These are phyloP conservation scores for Synanthedon vespiformis DNA, from an alignment of 2,888 invertebrate species.

Conservation along the genomic window DNA sequence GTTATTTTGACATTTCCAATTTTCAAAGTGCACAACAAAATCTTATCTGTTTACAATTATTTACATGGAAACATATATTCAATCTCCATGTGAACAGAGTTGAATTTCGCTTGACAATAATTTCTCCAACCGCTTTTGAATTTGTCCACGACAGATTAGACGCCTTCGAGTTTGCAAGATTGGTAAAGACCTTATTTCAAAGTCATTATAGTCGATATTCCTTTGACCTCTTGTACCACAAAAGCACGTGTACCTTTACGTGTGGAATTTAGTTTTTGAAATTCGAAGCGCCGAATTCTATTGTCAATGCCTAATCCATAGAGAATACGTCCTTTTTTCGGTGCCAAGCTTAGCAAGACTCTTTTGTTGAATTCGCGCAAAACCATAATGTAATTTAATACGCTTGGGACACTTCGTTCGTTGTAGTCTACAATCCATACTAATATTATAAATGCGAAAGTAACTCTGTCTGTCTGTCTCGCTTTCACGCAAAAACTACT, in stretches of 20 bases:
- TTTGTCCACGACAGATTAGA: not conserved
- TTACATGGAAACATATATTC: too few relatives aligned
- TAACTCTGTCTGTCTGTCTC: too few relatives aligned
- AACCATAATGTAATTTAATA: constrained; percentile 15
- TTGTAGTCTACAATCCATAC: too few relatives aligned
- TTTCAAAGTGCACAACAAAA: too few relatives aligned
- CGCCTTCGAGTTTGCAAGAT: constrained; percentile 2
- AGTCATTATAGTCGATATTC: not conserved
- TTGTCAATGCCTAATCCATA: constrained; percentile 27
- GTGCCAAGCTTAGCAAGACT: constrained; percentile 4
- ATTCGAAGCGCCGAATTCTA: constrained; percentile 12
- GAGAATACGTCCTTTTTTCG: constrained; percentile 20
- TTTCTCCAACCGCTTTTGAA: not conserved
- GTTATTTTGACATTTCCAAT: too few relatives aligned
- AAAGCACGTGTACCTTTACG: not conserved
- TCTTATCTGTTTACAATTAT: too few relatives aligned
- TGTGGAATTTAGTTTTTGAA: constrained; percentile 4
- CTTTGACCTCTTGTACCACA: not conserved
- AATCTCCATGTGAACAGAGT: too few relatives aligned
- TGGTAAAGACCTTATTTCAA: not conserved
- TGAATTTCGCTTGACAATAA: too few relatives aligned
- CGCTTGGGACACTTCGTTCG: not conserved
- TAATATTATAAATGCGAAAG: too few relatives aligned
- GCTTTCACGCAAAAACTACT: too few relatives aligned
- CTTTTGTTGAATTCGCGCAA: constrained; percentile 13